phyloP scores from a whole-genome alignment of 2,888 invertebrate species.

The Theretra japonica region DNA sequence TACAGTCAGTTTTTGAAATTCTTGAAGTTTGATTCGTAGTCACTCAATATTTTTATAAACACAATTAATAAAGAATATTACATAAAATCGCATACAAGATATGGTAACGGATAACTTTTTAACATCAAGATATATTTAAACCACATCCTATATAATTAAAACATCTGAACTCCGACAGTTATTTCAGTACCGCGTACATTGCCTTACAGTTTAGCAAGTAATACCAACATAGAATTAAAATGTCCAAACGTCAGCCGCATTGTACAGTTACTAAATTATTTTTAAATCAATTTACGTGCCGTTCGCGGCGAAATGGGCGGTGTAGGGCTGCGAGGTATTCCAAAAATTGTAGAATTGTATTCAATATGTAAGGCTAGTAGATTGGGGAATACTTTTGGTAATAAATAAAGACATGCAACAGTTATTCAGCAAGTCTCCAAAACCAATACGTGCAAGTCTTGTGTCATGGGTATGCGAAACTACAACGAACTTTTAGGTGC shows the following conservation, averaged over 20 bases:
- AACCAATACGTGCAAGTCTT: too few relatives aligned
- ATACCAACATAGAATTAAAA: conserved; percentile 21
- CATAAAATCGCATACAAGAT: too few relatives aligned
- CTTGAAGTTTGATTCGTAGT: too few relatives aligned
- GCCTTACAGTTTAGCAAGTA: neutral
- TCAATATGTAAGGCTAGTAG: neutral
- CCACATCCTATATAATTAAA: neutral
- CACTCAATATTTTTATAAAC: too few relatives aligned
- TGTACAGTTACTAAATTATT: conserved; percentile 23
- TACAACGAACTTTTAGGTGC: too few relatives aligned
- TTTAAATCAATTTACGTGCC: conserved; percentile 10
- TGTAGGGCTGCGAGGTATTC: neutral
- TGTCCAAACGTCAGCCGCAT: conserved; percentile 15
- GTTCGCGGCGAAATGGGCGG: conserved; percentile 17
- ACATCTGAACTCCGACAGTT: neutral
- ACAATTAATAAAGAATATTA: too few relatives aligned
- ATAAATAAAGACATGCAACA: too few relatives aligned
- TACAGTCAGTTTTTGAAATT: too few relatives aligned
- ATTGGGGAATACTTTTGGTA: too few relatives aligned
- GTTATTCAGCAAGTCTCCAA: too few relatives aligned
- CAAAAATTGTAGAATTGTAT: neutral
- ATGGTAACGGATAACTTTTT: too few relatives aligned
- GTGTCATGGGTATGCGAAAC: too few relatives aligned
- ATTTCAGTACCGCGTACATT: conserved; percentile 2
- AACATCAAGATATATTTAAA: neutral